These are phyloP conservation scores for Orbicella faveolata DNA, from an alignment of 64 coral and sea anemone species.

Conservation along the genomic window DNA sequence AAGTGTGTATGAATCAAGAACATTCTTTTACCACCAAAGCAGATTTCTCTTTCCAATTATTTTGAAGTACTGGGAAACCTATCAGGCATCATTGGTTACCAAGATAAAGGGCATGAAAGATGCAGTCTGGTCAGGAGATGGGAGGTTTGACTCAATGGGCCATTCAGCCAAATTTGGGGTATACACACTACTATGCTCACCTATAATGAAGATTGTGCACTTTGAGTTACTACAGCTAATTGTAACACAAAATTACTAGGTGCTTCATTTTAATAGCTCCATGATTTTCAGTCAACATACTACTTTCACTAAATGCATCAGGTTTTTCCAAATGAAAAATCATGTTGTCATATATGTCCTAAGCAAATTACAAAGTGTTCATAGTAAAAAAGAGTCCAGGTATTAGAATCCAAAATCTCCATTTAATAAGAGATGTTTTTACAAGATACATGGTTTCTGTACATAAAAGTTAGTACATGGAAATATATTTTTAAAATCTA, in stretches of 20 bases:
- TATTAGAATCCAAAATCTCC: too few relatives aligned
- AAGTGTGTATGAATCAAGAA: neutral
- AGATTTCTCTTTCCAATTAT: conserved; percentile 7
- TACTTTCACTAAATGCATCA: too few relatives aligned
- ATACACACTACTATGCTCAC: neutral
- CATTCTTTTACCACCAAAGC: neutral
- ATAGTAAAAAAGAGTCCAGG: too few relatives aligned
- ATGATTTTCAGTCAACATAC: too few relatives aligned
- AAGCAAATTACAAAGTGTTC: too few relatives aligned
- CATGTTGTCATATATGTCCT: neutral
- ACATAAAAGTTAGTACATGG: too few relatives aligned
- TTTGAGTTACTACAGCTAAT: neutral
- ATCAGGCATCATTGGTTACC: neutral
- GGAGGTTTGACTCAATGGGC: conserved; percentile 23
- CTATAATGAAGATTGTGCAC: conserved; percentile 20
- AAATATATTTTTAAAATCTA: conserved; percentile 19
- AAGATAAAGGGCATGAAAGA: conserved; percentile 11
- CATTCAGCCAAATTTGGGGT: neutral
- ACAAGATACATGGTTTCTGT: too few relatives aligned
- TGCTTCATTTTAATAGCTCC: too few relatives aligned
- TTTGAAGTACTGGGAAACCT: conserved; percentile 16
- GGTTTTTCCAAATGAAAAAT: too few relatives aligned
- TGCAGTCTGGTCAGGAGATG: conserved; percentile 8
- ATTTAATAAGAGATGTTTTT: too few relatives aligned
- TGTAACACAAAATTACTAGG: neutral